Evolutionary conservation across 1,140 invertebrate genomes (phyloP), one percentile per base, ranked within the genome.

Genomic region (Hirudo medicinalis): DNA sequence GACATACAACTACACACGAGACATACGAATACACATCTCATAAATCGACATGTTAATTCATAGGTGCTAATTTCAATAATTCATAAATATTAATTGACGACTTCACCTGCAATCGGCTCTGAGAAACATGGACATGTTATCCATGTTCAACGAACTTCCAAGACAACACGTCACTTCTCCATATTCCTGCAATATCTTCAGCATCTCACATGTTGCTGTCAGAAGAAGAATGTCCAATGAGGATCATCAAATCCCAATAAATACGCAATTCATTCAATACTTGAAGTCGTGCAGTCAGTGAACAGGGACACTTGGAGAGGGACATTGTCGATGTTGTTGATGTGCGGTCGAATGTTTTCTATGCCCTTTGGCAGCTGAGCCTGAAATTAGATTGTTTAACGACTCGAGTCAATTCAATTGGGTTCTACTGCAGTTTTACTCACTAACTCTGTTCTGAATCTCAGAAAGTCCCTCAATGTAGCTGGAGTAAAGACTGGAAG

Each of bases 251-350:
- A 27, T 63, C n/a, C n/a, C 60, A 17, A 49, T 17, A 49, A 49
- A 36, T 36, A 3, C 6, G 32, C 32, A 32, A n/a, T 67, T 32
- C 29, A n/a, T 32, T 15, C 15, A 17, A 8, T 49, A 82, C 80
- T 78, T 72, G 87, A 83, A 15, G 92, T 87, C 9, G 89, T 94
- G 82, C 94, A 97, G 81, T 98, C 95, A 2, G 94, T 97, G 78
- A 97, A 98, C 0, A 98, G 84, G 0, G 93, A 96, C 1, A 98
- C 94, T 57, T 96, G 85, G 17, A 98, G 82, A 0, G 95, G 95
- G 53, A 98, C 94, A 84, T 97, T 97, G 80, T 98, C 95, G 75
- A 97, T 91, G 75, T 90, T 85, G 80, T 94, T 90, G 71, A 98
- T 87, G 81, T 98, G 95, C 0, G 94, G 93, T 29, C 93, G 85